These are phyloP conservation scores for Mallotus villosus DNA, from an alignment of 2,797 vertebrate species.

Conservation along the genomic window DNA sequence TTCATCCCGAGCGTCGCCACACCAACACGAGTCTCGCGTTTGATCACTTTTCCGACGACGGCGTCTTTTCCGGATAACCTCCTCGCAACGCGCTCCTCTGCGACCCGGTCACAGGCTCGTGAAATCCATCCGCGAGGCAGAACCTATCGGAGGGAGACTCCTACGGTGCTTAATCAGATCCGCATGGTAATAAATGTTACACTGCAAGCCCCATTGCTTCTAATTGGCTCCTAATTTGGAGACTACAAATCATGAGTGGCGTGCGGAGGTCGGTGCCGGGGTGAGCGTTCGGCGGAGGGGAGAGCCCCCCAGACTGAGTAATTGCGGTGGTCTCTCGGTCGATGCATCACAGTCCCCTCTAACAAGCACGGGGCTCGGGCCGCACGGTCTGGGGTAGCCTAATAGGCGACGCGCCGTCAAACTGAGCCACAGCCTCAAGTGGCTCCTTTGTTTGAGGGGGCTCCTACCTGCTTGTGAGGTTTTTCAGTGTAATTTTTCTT, in stretches of 20 bases:
- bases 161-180: slow-evolving; percentile 59
- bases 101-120: no score
- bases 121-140: background rate
- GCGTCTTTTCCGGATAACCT: no score
- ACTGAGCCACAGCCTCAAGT: slow-evolving; percentile 22
- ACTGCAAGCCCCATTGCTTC: slow-evolving; percentile 62
- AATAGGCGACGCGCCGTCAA: slow-evolving; percentile 15
- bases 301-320: slow-evolving; percentile 35
- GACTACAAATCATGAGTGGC: slow-evolving; percentile 57
- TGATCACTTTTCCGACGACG: no score
- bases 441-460: slow-evolving; percentile 20
- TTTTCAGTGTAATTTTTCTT: slow-evolving; percentile 34
- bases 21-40: no score
- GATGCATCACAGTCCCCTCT: slow-evolving; percentile 22
- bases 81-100: no score
- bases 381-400: slow-evolving; percentile 3
- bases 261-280: slow-evolving; percentile 13
- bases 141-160: slow-evolving; percentile 42
- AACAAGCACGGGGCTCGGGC: slow-evolving; percentile 4
- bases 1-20: no score
- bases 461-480: slow-evolving; percentile 23
- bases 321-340: slow-evolving; percentile 12
- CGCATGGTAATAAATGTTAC: slow-evolving; percentile 61
- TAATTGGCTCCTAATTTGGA: slow-evolving; percentile 63
- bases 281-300: slow-evolving; percentile 29